Conservation (phyloP, 2,113 vertebrate genomes). For the Typhlomys cinereus region DNA sequence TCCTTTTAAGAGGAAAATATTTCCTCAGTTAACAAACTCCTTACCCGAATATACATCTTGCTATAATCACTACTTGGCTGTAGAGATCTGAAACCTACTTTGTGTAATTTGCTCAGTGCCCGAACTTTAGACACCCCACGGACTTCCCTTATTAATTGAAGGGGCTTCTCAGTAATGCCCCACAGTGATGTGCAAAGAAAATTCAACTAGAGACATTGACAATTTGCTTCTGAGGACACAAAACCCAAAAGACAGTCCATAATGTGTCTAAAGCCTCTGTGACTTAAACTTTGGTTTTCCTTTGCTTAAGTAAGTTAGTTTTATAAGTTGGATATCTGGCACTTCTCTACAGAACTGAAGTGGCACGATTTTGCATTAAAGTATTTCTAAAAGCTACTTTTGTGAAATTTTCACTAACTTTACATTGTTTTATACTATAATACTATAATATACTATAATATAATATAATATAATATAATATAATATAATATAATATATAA, state of each 20-base stretch:
- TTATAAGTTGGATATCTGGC: not conserved
- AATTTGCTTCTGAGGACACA: conserved; percentile 29
- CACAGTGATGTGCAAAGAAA: conserved; percentile 30
- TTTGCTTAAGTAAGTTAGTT: not conserved
- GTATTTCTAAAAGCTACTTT: not conserved
- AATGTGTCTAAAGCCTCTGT: not conserved
- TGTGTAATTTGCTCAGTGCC: conserved; percentile 73
- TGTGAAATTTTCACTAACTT: not conserved
- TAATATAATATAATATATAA: too few species aligned
- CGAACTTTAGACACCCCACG: conserved; percentile 58
- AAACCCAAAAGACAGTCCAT: not conserved
- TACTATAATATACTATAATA: too few species aligned
- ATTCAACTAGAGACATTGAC: conserved; percentile 10
- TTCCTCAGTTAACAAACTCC: not conserved
- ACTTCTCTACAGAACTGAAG: not conserved
- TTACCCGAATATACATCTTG: conserved; percentile 83
- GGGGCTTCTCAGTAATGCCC: conserved; percentile 78
- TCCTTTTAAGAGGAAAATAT: not conserved
- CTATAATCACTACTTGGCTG: conserved; percentile 69
- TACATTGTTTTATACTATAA: too few species aligned
- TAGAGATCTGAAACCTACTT: conserved; percentile 74
- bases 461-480: too few species aligned
- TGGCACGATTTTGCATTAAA: not conserved
- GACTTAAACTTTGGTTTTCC: not conserved
- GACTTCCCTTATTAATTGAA: conserved; percentile 76